Evolutionary conservation across 2,888 invertebrate species (phyloP).

Genomic region (Himalopsyche japonica): DNA sequence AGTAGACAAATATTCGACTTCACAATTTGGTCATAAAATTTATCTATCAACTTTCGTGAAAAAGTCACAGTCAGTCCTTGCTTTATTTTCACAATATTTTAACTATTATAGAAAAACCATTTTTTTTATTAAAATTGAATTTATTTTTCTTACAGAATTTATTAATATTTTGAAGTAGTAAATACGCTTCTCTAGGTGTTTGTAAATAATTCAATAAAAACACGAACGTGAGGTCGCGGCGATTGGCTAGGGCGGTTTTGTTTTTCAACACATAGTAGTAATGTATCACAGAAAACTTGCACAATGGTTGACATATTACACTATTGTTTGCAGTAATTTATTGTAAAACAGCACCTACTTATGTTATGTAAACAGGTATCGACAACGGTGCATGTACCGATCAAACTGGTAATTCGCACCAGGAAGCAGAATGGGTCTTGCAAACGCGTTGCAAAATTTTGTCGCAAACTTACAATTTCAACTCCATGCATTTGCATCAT

Average conservation of each 20-base stretch:
- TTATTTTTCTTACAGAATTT: too few relatives aligned
- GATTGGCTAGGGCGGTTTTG: neutral
- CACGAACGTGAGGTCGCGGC: neutral
- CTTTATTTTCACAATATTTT: too few relatives aligned
- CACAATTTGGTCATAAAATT: too few relatives aligned
- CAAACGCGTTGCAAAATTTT: neutral
- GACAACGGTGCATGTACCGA: neutral
- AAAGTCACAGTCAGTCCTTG: too few relatives aligned
- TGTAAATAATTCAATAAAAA: neutral
- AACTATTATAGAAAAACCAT: too few relatives aligned
- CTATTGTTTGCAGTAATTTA: neutral
- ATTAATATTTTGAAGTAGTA: too few relatives aligned
- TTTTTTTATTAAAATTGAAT: too few relatives aligned
- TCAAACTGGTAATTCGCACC: neutral
- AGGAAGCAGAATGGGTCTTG: neutral
- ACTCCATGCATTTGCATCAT: neutral
- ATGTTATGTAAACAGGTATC: neutral
- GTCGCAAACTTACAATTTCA: neutral
- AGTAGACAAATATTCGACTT: too few relatives aligned
- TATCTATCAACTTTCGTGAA: too few relatives aligned
- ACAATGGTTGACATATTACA: neutral
- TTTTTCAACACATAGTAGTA: neutral
- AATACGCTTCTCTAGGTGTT: neutral
- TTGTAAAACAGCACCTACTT: neutral
- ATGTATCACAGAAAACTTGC: neutral